Base-by-base conservation (phyloP, 2,113 vertebrate genomes). In the Antechinus flavipes region DNA sequence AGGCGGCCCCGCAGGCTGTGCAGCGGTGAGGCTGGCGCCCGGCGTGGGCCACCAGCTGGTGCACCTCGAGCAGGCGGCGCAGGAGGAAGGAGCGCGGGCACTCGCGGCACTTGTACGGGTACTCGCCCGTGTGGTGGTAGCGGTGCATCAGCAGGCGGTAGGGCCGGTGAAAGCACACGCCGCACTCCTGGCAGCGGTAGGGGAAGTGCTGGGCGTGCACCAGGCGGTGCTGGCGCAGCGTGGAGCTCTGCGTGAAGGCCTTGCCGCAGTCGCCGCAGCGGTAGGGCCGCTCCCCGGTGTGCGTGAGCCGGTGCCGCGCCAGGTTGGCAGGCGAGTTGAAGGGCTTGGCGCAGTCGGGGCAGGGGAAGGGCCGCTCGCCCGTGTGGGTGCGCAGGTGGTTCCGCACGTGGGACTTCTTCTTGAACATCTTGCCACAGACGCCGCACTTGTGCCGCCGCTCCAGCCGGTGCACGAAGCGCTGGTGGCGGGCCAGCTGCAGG, bases 361-460 rank as follows among this genome's bases (percentile, higher is more conserved):
- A 99, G 10, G 98, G 99, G 97, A 99, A 99, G 14, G 99, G 99
- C 94, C 99, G 99, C 95, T 99, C 99, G 24, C 99, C 99, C 0
- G 99, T 99, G 98, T 99, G 99, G 7, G 99, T 99, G 97, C 99
- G 99, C 96, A 99, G 96, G 35, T 99, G 99, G 53, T 99, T 99
- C 2, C 99, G 99, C 42, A 99, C 99, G 27, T 99, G 99, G 14
- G 99, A 99, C 0, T 99, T 99, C 2, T 99, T 99, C 12, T 99
- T 99, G 98, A 99, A 99, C 95, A 99, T 99, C 96, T 99, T 99
- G 23, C 99, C 99, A 16, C 99, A 99, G 0, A 98, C 98, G 10
- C 97, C 98, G 46, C 98, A 99, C 1, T 98, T 97, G 35, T 99
- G 98, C 10, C 98, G 98, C 26, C 98, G 97, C 46, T 98, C 98